Evolutionary conservation across 2,113 vertebrate species (phyloP), one percentile per base, ranked within the genome.

Genomic region (Numida meleagris): DNA sequence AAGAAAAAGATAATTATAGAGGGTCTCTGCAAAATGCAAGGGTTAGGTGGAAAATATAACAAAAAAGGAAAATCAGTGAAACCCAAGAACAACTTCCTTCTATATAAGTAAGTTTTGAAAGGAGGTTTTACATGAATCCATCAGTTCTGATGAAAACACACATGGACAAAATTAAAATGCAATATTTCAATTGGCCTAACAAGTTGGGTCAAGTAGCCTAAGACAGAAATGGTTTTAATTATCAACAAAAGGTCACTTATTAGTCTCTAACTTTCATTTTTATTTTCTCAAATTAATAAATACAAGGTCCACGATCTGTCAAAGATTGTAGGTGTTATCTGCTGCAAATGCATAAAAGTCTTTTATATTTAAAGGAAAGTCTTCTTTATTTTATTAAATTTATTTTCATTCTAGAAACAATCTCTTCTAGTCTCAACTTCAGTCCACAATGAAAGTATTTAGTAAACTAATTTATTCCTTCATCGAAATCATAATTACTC

Each of bases 401-500:
- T 45, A 65, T 86, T 81, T 86, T 90, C 66, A 87, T 75, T 94
- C 72, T 53, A 46, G 45, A 82, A 74, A 94, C 95, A 29, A 43
- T 33, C 75, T 94, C 57, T 88, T 95, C 91, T 77, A 81, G 78
- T 77, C 81, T 84, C 81, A 91, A 82, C 40, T 94, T 96, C 87
- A 79, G 59, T 27, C 91, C 74, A 84, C 71, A 94, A 82, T 83
- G 19, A 89, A 94, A 85, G 89, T 80, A 97, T 79, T 86, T 89
- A 90, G 78, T 79, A 76, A 95, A 88, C 68, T 90, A 82, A 96
- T 72, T 43, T 95, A 95, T 95, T 96, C 86, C 63, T 88, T 72
- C 96, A 73, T 89, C 63, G 93, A 48, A 90, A 89, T 88, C 89
- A n/a, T 83, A 94, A 80, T 94, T 88, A 92, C 78, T 95, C n/a